Base-by-base conservation (phyloP, 2,888 invertebrate genomes). In the Campoplex nolae region DNA sequence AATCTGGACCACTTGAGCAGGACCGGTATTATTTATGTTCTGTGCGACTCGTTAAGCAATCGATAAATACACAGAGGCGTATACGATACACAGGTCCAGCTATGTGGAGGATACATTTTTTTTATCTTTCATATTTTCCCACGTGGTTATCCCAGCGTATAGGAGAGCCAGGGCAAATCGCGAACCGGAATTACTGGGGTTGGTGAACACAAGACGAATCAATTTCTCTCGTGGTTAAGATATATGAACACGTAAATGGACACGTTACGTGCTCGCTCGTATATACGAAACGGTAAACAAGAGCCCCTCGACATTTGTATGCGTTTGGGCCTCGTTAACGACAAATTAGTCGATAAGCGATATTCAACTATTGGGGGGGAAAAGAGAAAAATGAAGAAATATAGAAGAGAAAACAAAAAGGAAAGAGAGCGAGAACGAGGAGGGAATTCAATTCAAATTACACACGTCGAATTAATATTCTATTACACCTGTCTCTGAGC, bases 381-480 rank as follows among this genome's bases (percentile, higher is more conserved):
- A 58, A 13, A 13, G 28, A 28, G 13, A 11, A 28, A 23, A n/a
- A 32, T 42, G 73, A 48, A 73, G 45, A 38, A 48, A n/a, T 23
- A 0, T 0, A 23, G 23, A 23, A 23, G 23, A 23, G 23, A 23
- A 23, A 23, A 23, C 23, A 23, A 42, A 42, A 7, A 42, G 42
- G 45, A 65, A 38, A 23, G 38, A 35, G 51, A 32, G 45, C 38
- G 32, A 13, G 74, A 83, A 82, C 58, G 68, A 68, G 38, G 51
- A 74, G 38, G 70, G 56, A 84, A 70, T 73, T 70, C 54, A 86
- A 85, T 88, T 89, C 71, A 88, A 89, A 90, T 90, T 90, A 89
- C 38, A 38, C 38, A 6, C 87, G 88, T 81, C 86, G 82, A 88
- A 87, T 90, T 89, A 90, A 91, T 90, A 91, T 91, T 90, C 89